These are phyloP conservation scores for Octopus bimaculoides DNA, from an alignment of 1,140 invertebrate genomes.

Conservation along the genomic window DNA sequence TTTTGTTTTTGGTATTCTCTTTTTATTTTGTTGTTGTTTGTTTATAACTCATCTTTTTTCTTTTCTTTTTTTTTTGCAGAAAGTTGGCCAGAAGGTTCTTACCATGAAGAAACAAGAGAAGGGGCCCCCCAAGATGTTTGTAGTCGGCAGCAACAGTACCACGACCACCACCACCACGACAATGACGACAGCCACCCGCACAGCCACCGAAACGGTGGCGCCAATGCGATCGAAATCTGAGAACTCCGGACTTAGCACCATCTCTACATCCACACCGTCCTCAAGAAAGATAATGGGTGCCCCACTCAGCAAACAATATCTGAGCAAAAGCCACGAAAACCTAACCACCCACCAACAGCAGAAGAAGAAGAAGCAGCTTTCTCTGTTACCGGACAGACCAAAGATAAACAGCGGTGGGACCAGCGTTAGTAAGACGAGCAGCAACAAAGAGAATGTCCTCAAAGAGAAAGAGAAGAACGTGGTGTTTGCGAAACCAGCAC, in stretches of 20 bases:
- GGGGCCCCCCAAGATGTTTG: too few species aligned
- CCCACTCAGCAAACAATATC: constrained; percentile 33
- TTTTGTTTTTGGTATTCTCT: too few species aligned
- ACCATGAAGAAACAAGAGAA: constrained; percentile 13
- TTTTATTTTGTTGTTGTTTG: too few species aligned
- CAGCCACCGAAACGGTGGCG: neutral
- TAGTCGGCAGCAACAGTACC: too few species aligned
- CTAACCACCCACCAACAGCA: constrained; percentile 36
- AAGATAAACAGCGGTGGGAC: neutral
- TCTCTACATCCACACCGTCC: constrained; percentile 23
- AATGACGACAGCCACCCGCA: neutral
- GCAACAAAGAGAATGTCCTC: constrained; percentile 17
- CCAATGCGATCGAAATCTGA: constrained; percentile 4
- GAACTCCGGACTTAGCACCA: constrained; percentile 26
- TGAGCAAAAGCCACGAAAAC: constrained; percentile 57
- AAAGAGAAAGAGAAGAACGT: constrained; percentile 31
- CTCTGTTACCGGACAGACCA: constrained; percentile 1
- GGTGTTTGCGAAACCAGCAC: constrained; percentile 26
- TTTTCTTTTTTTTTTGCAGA: constrained; percentile 7
- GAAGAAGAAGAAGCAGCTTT: constrained; percentile 32
- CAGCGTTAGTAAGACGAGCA: neutral
- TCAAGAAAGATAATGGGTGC: constrained; percentile 22
- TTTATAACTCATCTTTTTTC: neutral
- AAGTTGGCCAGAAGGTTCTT: neutral
- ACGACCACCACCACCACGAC: neutral